phyloP scores from a whole-genome alignment of 2,888 invertebrate species.

The Tridacna gigas region DNA sequence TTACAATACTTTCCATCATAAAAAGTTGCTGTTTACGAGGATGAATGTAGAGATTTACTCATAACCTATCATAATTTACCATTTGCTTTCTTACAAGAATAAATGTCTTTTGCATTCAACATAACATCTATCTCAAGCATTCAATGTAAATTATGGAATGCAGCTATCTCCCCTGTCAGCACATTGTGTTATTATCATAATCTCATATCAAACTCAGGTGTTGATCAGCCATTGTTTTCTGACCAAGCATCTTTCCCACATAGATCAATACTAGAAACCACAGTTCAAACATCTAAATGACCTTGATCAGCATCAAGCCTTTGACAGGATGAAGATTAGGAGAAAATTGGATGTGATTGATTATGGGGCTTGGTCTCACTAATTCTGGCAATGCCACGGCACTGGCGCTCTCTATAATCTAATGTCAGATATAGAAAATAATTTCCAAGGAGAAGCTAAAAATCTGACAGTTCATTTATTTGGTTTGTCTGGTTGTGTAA shows the following conservation, averaged over 20 bases:
- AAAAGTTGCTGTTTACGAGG: no score
- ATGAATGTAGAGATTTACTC: no score
- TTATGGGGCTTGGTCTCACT: slow-evolving; percentile 3
- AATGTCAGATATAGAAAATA: background rate
- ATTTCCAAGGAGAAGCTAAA: background rate
- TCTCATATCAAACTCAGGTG: slow-evolving; percentile 18
- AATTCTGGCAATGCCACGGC: slow-evolving; percentile 5
- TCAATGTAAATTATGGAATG: no score
- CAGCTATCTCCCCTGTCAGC: background rate
- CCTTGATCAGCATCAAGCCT: slow-evolving; percentile 24
- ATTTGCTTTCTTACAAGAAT: no score
- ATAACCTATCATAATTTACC: no score
- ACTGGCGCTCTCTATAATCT: background rate
- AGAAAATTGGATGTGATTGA: slow-evolving; percentile 22
- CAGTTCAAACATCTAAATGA: slow-evolving; percentile 23
- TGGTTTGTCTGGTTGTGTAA: background rate
- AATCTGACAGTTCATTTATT: slow-evolving; percentile 12
- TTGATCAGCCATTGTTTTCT: slow-evolving; percentile 20
- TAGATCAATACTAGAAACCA: slow-evolving; percentile 12
- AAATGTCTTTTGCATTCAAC: no score
- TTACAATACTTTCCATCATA: no score
- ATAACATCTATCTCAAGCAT: no score
- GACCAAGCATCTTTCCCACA: slow-evolving; percentile 21
- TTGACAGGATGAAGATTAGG: slow-evolving; percentile 26
- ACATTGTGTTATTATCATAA: slow-evolving; percentile 2